These are phyloP conservation scores for Galeopterus variegatus DNA, from an alignment of 2,113 vertebrate species.

Conservation along the genomic window DNA sequence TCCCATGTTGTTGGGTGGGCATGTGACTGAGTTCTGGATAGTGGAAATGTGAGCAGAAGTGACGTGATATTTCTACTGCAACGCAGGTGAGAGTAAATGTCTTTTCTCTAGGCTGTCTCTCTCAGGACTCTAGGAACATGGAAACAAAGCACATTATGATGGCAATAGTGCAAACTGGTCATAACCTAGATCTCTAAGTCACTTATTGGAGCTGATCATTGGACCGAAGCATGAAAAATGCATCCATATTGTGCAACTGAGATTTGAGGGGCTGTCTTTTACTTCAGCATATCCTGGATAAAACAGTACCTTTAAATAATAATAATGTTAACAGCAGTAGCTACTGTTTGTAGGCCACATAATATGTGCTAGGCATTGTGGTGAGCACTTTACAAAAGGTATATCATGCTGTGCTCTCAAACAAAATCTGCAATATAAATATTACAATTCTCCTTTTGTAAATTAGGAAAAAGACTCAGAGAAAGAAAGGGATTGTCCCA, in stretches of 20 bases:
- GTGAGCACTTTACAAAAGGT: neutral
- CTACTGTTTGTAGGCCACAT: neutral
- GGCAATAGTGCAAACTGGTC: neutral
- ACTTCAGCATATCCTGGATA: neutral
- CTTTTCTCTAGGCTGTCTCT: neutral
- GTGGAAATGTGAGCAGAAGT: neutral
- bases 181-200: neutral
- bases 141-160: neutral
- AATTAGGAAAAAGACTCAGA: neutral
- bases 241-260: neutral
- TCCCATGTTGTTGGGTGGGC: neutral
- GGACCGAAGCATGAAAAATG: neutral
- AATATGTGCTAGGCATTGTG: neutral
- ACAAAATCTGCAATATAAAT: neutral
- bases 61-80: neutral
- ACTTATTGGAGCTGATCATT: neutral
- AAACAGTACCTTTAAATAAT: neutral
- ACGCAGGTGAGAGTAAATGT: neutral
- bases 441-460: neutral
- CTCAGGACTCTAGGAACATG: neutral
- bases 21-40: neutral
- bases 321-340: neutral
- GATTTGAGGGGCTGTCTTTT: neutral
- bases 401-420: neutral
- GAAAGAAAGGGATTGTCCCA: neutral